These are phyloP conservation scores for Xylocopa sonorina DNA, from an alignment of 1,140 invertebrate species.

Conservation along the genomic window DNA sequence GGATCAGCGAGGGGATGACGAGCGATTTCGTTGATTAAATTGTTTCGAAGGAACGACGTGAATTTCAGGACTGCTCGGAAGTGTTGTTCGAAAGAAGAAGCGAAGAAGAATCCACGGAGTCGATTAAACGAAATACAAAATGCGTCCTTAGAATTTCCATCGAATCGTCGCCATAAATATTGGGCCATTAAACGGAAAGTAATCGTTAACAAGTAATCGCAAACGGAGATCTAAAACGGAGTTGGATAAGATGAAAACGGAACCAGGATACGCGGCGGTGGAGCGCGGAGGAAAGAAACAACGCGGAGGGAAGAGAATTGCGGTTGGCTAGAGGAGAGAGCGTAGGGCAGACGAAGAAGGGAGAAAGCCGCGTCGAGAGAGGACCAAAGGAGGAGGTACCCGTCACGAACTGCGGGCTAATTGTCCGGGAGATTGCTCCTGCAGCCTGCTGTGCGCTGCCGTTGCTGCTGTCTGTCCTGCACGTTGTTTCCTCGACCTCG, in stretches of 20 bases:
- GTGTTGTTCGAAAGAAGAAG: background rate
- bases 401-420: conserved; percentile 81
- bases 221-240: conserved; percentile 9
- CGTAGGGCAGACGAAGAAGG: conserved; percentile 61
- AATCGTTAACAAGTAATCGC: background rate
- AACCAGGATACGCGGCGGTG: conserved; percentile 31
- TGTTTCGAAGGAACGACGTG: too few relatives aligned
- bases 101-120: background rate
- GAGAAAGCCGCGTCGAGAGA: conserved; percentile 67
- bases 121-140: background rate
- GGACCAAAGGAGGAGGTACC: conserved; percentile 73
- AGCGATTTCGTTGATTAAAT: too few relatives aligned
- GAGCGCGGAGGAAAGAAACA: conserved; percentile 41
- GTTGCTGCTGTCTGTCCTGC: conserved; percentile 67
- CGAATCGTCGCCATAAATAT: too few relatives aligned
- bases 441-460: conserved; percentile 72
- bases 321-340: conserved; percentile 38
- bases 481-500: conserved; percentile 68
- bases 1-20: background rate
- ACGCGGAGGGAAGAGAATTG: conserved; percentile 50
- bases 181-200: background rate
- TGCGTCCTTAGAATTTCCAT: too few relatives aligned
- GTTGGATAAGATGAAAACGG: conserved; percentile 28
- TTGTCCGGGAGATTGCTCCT: conserved; percentile 81
- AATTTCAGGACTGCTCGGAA: too few relatives aligned